Base-by-base conservation (phyloP, 2,113 vertebrate species). In the Oryzias curvinotus region DNA sequence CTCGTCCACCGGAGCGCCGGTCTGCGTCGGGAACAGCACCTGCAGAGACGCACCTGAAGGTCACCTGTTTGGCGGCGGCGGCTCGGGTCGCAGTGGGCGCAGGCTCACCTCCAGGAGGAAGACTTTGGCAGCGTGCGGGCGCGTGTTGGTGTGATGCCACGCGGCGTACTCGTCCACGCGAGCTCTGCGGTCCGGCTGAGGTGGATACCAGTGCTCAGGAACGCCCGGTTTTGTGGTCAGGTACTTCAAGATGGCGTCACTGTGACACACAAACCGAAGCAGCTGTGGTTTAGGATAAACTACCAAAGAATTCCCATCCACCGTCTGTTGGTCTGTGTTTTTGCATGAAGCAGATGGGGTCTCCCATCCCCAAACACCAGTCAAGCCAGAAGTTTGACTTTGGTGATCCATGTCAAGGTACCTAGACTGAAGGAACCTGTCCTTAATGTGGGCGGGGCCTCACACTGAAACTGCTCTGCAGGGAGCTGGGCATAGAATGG, bases 231-330 rank as follows among this genome's bases (percentile, higher is more conserved):
- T 84, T n/a, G 57, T 84, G 15, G 60, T 73, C 66, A 93, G 70
- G 77, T 93, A 92, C 61, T 92, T 92, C 42, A 93, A 10, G 62
- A 93, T 93, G 57, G 92, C 92, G 10, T 89, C 91, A 55, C 92
- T 47, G 52, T 15, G 48, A 58, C 52, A 48, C 13, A 7, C 3
- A 5, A 1, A 46, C 7, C 21, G 8, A 12, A 15, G 42, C 30
- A 36, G 30, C 30, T 10, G 10, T 7, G 7, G 30, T 10, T 36
- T 7, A 28, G 4, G 21, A 23, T 23, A 23, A 23, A 23, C 21
- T 23, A 23, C 26, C 7, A 7, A 28, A 28, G 26, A 28, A 28
- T 7, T 28, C 26, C 5, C 26, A 28, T 1, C 26, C 7, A 1
- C 26, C 5, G 5, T 28, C 26, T 28, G 26, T 26, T 26, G 26